phyloP scores from a whole-genome alignment of 2,113 vertebrate genomes.

The Labeo catla region DNA sequence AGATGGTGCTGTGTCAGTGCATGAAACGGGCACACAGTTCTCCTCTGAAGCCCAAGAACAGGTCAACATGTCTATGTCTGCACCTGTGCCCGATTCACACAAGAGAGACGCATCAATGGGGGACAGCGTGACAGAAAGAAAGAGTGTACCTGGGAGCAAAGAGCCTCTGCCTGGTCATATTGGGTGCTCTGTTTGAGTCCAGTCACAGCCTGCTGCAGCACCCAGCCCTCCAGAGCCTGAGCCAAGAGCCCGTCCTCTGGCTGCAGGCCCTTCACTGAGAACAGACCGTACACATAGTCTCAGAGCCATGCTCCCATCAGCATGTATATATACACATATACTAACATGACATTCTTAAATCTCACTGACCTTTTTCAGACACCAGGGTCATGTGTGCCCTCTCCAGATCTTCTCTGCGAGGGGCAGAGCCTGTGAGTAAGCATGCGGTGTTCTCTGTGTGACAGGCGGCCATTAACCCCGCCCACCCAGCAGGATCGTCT shows the following conservation, averaged over 20 bases:
- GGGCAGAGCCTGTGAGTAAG: constrained; percentile 74
- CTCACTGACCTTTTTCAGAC: constrained; percentile 83
- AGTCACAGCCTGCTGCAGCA: constrained; percentile 85
- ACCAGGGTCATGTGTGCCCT: constrained; percentile 80
- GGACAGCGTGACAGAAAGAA: neutral
- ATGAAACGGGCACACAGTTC: neutral
- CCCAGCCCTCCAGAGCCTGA: constrained; percentile 85
- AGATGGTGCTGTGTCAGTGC: neutral
- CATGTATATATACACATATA: neutral
- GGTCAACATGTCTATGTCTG: neutral
- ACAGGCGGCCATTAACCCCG: constrained; percentile 91
- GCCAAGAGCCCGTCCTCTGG: constrained; percentile 75
- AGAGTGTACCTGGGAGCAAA: constrained; percentile 88
- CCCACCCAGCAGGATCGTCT: constrained; percentile 92
- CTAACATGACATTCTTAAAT: neutral
- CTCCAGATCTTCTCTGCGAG: constrained; percentile 74
- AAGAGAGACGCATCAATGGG: neutral
- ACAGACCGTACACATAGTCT: constrained; percentile 5
- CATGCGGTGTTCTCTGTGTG: constrained; percentile 84
- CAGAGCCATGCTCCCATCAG: neutral
- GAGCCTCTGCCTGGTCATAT: constrained; percentile 85
- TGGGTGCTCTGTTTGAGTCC: constrained; percentile 80
- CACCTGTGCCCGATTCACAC: neutral
- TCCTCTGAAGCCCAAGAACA: constrained; percentile 5
- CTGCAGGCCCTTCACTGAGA: constrained; percentile 77